Conservation (phyloP, 1,140 invertebrate species). For the Vollenhovia emeryi region DNA sequence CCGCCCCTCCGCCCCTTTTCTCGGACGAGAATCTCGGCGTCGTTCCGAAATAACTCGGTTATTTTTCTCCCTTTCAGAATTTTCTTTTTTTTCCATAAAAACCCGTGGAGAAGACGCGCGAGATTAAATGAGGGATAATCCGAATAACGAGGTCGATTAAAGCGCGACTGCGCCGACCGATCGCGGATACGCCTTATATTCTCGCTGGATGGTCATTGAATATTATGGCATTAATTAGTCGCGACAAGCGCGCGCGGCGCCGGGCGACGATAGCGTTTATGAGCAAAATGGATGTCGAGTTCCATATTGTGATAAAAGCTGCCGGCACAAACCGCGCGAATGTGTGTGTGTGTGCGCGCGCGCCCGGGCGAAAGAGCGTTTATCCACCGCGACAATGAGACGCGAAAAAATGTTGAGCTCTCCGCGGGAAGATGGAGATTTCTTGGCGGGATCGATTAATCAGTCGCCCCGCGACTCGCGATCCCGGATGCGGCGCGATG, state of each 20-base stretch:
- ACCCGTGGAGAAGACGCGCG: background rate
- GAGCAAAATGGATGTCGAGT: slow-evolving; percentile 24
- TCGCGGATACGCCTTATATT: slow-evolving; percentile 41
- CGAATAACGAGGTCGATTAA: slow-evolving; percentile 55
- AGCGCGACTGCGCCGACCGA: slow-evolving; percentile 36
- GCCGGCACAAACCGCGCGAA: background rate
- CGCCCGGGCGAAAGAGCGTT: background rate
- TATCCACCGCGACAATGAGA: background rate
- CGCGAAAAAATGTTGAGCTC: too few relatives aligned
- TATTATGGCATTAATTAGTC: slow-evolving; percentile 61
- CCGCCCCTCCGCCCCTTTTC: too few relatives aligned
- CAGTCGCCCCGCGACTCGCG: background rate
- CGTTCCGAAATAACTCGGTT: background rate
- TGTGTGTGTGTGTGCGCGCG: too few relatives aligned
- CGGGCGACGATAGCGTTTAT: background rate
- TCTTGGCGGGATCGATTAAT: slow-evolving; percentile 9
- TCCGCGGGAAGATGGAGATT: too few relatives aligned
- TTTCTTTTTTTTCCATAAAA: background rate
- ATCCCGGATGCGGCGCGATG: background rate
- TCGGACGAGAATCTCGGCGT: background rate
- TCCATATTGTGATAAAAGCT: slow-evolving; percentile 19
- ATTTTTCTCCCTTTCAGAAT: background rate
- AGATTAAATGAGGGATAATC: slow-evolving; percentile 47
- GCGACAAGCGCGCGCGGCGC: slow-evolving; percentile 16
- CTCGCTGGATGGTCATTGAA: slow-evolving; percentile 35